These are phyloP conservation scores for Drosophila vallismaia DNA, from an alignment of 2,888 invertebrate species.

Conservation along the genomic window DNA sequence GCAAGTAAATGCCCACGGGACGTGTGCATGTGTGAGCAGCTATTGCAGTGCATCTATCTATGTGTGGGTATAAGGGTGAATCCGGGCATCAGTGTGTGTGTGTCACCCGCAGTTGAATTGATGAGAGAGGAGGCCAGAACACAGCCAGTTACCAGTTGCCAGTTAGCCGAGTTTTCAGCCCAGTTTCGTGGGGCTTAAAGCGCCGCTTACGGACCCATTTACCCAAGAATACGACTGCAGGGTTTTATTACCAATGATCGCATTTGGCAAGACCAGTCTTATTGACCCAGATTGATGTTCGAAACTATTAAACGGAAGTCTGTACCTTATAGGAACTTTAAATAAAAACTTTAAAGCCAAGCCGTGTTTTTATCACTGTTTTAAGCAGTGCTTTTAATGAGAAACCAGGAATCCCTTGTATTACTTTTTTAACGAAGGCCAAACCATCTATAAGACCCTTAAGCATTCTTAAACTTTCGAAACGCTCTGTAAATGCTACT, in stretches of 20 bases:
- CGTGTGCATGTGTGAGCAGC: constrained; percentile 32
- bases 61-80: constrained; percentile 2
- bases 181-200: constrained; percentile 32
- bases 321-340: not conserved
- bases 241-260: constrained; percentile 22
- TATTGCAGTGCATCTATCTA: constrained; percentile 3
- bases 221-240: constrained; percentile 15
- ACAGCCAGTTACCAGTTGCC: constrained; percentile 40
- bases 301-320: too few species aligned
- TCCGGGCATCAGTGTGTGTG: constrained; percentile 5
- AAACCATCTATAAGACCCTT: not conserved
- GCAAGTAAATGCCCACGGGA: constrained; percentile 63
- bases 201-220: constrained; percentile 20
- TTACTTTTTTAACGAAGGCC: not conserved
- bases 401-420: not conserved
- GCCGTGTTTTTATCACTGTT: too few species aligned
- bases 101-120: constrained; percentile 46
- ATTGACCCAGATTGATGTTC: constrained; percentile 27
- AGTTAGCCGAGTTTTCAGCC: constrained; percentile 34
- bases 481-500: constrained; percentile 27
- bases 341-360: not conserved
- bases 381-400: not conserved
- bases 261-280: constrained; percentile 26
- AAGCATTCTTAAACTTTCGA: not conserved
- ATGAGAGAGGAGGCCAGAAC: constrained; percentile 41